Evolutionary conservation across 2,797 vertebrate genomes (phyloP), one percentile per base, ranked within the genome.

Genomic region (Pogonophryne albipinna): DNA sequence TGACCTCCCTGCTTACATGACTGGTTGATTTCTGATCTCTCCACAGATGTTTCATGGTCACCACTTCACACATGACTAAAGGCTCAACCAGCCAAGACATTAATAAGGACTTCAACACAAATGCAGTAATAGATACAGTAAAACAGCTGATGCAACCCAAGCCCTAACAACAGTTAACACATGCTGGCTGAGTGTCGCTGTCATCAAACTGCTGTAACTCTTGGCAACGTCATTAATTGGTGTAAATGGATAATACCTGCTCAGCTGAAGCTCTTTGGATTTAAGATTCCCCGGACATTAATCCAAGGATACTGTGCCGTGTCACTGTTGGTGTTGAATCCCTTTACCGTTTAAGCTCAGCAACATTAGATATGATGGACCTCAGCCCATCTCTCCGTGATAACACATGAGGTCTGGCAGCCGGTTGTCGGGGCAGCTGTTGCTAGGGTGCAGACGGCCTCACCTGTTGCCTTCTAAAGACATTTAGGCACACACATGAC

Each of bases 391-490:
- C 71, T 85, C 77, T 20, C 80, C 62, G n/a, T 59, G 74, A 69
- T 46, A 79, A 83, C 80, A 77, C 52, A 56, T 15, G 23, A 47
- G 52, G 15, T 57, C 65, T 14, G 8, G 50, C 74, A 69, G 73
- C 79, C 6, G 71, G 79, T 74, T 46, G 78, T 64, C 7, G n/a
- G 19, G 61, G 70, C 89, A 87, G 89, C 89, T 90, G 91, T 79
- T 88, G 71, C 55, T n/a, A 47, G 63, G 71, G 49, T 52, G 79
- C 69, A 72, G 78, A 86, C 53, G 31, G 81, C 84, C 51, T 90
- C 91, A 92, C 90, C 91, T 92, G 91, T 91, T 76, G 47, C 51
- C 61, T 34, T 62, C 45, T 46, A n/a, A 75, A 71, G 77, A 82
- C 73, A 66, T 69, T 46, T 31, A 71, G 68, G 45, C 56, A 42